Evolutionary conservation across 2,113 vertebrate species (phyloP).

Genomic region (Silurus meridionalis): DNA sequence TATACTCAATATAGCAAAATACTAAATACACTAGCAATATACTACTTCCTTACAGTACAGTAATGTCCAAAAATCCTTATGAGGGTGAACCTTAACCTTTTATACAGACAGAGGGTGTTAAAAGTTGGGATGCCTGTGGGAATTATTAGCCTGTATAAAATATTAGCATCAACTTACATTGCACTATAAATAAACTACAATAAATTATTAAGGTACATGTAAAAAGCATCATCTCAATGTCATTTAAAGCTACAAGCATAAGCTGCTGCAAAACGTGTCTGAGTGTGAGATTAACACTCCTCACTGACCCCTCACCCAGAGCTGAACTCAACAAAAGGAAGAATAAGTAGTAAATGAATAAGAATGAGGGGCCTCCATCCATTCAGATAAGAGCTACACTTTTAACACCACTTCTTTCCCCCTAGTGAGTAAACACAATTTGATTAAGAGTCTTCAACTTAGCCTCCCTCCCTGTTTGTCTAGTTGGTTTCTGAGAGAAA

Average conservation of each 20-base stretch:
- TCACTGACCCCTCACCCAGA: slow-evolving; percentile 43
- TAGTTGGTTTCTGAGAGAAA: slow-evolving; percentile 48
- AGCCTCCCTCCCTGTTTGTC: slow-evolving; percentile 36
- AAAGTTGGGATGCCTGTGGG: too few relatives aligned
- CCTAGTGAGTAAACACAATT: slow-evolving; percentile 42
- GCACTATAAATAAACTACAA: too few relatives aligned
- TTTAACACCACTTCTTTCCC: slow-evolving; percentile 12
- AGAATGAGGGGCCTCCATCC: slow-evolving; percentile 35
- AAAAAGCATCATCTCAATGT: not conserved
- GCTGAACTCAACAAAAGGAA: slow-evolving; percentile 25
- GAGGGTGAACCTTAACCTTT: too few relatives aligned
- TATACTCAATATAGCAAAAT: too few relatives aligned
- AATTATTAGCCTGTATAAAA: too few relatives aligned
- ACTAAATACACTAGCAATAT: too few relatives aligned
- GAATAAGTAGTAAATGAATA: slow-evolving; percentile 37
- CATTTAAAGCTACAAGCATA: not conserved
- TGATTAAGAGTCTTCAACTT: slow-evolving; percentile 26
- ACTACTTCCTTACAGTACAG: too few relatives aligned
- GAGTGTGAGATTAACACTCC: slow-evolving; percentile 31
- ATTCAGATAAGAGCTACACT: slow-evolving; percentile 23
- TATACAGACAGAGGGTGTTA: too few relatives aligned
- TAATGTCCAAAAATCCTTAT: too few relatives aligned
- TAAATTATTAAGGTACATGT: not conserved
- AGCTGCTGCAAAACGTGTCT: not conserved
- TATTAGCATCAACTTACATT: too few relatives aligned